A percentile compares a stretch with the other conserved stretches of the same genome.
phyloP scores from a whole-genome alignment of 1,140 invertebrate genomes.

The Wasmannia auropunctata region DNA sequence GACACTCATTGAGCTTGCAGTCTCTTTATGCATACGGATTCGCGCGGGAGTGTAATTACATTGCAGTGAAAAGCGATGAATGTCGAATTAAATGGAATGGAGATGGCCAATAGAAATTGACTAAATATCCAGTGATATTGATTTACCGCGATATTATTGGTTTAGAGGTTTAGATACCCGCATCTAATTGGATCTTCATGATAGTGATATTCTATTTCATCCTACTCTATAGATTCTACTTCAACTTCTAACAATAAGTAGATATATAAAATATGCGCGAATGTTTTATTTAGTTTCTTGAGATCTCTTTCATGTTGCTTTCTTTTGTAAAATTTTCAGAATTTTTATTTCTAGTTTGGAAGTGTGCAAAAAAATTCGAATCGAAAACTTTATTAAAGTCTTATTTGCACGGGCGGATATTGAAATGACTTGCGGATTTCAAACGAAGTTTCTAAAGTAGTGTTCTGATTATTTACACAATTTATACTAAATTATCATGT shows the following conservation, averaged over 20 bases:
- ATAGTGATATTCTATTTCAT: background rate
- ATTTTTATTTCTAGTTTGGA: background rate
- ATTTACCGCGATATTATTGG: constrained; percentile 8
- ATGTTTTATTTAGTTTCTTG: background rate
- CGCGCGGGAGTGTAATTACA: background rate
- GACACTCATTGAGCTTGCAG: constrained; percentile 20
- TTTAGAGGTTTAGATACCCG: background rate
- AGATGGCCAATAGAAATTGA: background rate
- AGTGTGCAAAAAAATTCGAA: background rate
- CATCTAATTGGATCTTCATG: background rate
- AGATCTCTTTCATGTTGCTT: background rate
- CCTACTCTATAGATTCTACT: background rate
- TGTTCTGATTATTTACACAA: background rate
- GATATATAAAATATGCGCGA: background rate
- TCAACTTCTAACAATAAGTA: background rate
- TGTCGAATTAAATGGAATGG: constrained; percentile 21
- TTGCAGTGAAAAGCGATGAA: constrained; percentile 26
- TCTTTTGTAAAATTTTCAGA: background rate
- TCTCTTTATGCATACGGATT: background rate
- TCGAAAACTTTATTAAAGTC: background rate
- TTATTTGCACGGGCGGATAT: background rate
- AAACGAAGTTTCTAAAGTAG: background rate
- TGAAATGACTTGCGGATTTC: background rate
- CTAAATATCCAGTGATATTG: background rate
- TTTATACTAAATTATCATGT: background rate